Evolutionary conservation across 2,113 vertebrate genomes (phyloP).

Genomic region (Motacilla tschutschensis): DNA sequence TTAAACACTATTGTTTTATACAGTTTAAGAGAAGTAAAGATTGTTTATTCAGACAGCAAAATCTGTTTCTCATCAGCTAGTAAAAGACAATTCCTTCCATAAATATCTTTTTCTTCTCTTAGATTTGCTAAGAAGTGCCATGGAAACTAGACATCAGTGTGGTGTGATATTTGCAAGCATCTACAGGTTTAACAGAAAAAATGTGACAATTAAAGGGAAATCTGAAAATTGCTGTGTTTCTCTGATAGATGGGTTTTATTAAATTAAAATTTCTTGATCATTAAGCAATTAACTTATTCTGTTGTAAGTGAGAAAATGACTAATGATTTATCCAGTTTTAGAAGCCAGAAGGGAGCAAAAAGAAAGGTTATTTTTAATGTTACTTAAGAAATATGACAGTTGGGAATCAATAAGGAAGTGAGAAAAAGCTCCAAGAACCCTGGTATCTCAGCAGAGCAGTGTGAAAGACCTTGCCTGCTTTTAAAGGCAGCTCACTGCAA

Average conservation of each 20-base stretch:
- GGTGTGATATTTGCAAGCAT: background rate
- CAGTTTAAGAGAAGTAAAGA: background rate
- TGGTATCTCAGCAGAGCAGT: background rate
- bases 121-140: background rate
- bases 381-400: background rate
- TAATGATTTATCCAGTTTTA: background rate
- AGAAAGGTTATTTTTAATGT: background rate
- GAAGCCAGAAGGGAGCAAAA: background rate
- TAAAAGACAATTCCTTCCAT: background rate
- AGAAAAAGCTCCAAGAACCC: background rate
- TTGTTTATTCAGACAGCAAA: background rate
- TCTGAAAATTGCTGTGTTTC: background rate
- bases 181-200: background rate
- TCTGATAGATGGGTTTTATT: background rate
- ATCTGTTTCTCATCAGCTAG: background rate
- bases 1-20: background rate
- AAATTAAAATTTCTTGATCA: background rate
- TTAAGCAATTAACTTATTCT: slow-evolving; percentile 1
- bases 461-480: background rate
- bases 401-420: background rate
- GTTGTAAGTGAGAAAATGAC: background rate
- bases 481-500: background rate
- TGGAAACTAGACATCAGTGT: background rate
- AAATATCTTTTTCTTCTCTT: background rate
- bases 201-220: background rate